Base-by-base conservation (phyloP, 2,888 invertebrate species). In the Tillus elongatus region DNA sequence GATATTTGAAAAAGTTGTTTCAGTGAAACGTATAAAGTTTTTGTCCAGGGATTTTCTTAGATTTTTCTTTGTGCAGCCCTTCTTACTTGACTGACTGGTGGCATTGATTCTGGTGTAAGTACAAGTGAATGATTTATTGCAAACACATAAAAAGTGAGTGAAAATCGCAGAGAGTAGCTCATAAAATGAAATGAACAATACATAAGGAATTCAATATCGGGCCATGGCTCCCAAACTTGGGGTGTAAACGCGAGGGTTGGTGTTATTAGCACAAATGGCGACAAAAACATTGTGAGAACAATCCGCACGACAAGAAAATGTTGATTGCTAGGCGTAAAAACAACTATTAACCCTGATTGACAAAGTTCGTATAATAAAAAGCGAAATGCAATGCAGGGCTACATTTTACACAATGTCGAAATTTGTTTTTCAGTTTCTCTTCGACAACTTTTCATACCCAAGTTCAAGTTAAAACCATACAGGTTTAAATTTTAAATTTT, bases 271-370 rank as follows among this genome's bases (percentile, higher is more conserved):
- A 19, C 24, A 19, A 19, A 19, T n/a, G 6, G 24, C 24, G 24
- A 19, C 24, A 19, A 19, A 19, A 19, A 19, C 24, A 19, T 19
- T 19, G 6, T n/a, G 24, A 19, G 24, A 19, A 19, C 24, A 19
- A 19, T 19, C n/a, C n/a, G 24, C 24, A 19, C 24, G 24, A 19
- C 24, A 19, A 19, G 24, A 19, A 19, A 19, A 19, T 19, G 24
- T 19, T 19, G 24, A 19, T 19, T 19, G 24, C 24, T n/a, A 19
- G 6, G 24, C 6, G 24, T 19, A 19, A 19, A 19, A 19, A 19
- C 24, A 19, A 19, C 24, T 19, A 19, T 19, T 19, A 19, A 19
- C 24, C 24, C 24, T 19, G 24, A 19, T 19, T 19, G 24, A 19
- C 24, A 19, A 19, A 19, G 24, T 19, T 19, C 24, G 6, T 19